These are phyloP conservation scores for Zingel zingel DNA, from an alignment of 2,113 vertebrate species.

Conservation along the genomic window DNA sequence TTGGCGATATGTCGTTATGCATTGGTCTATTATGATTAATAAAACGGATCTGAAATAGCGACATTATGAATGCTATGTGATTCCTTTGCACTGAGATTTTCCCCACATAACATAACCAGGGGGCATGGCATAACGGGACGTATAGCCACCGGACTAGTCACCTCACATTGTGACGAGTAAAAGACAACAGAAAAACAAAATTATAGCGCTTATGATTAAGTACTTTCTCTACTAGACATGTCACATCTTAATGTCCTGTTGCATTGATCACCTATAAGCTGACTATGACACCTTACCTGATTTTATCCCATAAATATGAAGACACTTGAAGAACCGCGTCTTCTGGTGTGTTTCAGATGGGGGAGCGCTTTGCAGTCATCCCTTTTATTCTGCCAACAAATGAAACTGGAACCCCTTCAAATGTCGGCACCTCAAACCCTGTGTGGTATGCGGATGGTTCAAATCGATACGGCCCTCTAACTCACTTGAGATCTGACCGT, in stretches of 20 bases:
- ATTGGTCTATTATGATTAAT: neutral
- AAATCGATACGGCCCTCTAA: slow-evolving; percentile 32
- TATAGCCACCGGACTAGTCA: slow-evolving; percentile 9
- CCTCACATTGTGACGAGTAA: neutral
- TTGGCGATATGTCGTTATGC: neutral
- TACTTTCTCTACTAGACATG: neutral
- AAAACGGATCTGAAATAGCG: neutral
- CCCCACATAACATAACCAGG: slow-evolving; percentile 1
- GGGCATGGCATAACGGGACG: slow-evolving; percentile 45
- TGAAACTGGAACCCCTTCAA: neutral
- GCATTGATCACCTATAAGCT: slow-evolving; percentile 1
- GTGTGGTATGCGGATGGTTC: slow-evolving; percentile 32
- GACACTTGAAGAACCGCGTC: slow-evolving; percentile 56
- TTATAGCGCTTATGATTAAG: neutral
- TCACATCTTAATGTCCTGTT: neutral
- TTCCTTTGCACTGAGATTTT: slow-evolving; percentile 33
- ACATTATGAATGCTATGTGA: slow-evolving; percentile 6
- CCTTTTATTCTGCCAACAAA: neutral
- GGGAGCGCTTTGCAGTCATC: slow-evolving; percentile 8
- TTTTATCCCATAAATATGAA: slow-evolving; percentile 57
- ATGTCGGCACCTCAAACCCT: slow-evolving; percentile 6
- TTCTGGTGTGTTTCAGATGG: slow-evolving; percentile 26
- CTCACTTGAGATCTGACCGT: slow-evolving; percentile 27
- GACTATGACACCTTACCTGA: slow-evolving; percentile 67
- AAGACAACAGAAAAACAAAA: neutral